phyloP scores from a whole-genome alignment of 2,888 invertebrate species.

The Andricus curvator region DNA sequence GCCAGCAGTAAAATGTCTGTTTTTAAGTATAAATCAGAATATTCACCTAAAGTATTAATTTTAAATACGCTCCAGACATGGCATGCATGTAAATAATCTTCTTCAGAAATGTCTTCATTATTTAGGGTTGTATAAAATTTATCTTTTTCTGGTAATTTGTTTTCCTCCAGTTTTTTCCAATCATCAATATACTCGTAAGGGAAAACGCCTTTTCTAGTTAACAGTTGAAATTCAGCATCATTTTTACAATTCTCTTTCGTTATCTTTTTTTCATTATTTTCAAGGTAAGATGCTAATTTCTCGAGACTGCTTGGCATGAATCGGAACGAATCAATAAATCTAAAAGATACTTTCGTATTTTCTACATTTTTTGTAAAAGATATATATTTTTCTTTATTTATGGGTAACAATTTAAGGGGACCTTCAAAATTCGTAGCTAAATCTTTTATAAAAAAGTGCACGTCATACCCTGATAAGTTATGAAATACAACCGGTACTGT shows the following conservation, averaged over 20 bases:
- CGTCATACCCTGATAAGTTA: conserved; percentile 60
- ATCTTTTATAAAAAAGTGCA: conserved; percentile 59
- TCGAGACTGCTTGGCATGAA: conserved; percentile 38
- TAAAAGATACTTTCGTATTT: too few species aligned
- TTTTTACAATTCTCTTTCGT: not conserved
- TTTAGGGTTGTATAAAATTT: too few species aligned
- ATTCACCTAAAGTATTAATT: too few species aligned
- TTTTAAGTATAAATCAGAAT: too few species aligned
- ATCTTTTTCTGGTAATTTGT: too few species aligned
- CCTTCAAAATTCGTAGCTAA: conserved; percentile 50
- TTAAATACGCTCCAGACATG: too few species aligned
- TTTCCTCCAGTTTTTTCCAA: too few species aligned
- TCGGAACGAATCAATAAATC: conserved; percentile 42
- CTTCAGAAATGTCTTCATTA: too few species aligned
- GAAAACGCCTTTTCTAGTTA: too few species aligned
- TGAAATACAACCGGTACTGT: conserved; percentile 67
- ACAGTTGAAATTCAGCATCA: not conserved
- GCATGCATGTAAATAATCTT: too few species aligned
- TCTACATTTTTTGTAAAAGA: conserved; percentile 39
- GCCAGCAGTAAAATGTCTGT: too few species aligned
- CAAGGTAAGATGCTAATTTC: conserved; percentile 40
- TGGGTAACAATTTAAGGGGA: conserved; percentile 59
- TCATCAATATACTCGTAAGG: too few species aligned
- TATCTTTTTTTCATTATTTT: not conserved
- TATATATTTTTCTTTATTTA: conserved; percentile 68